phyloP scores from a whole-genome alignment of 2,797 vertebrate species.

The Anguilla anguilla region DNA sequence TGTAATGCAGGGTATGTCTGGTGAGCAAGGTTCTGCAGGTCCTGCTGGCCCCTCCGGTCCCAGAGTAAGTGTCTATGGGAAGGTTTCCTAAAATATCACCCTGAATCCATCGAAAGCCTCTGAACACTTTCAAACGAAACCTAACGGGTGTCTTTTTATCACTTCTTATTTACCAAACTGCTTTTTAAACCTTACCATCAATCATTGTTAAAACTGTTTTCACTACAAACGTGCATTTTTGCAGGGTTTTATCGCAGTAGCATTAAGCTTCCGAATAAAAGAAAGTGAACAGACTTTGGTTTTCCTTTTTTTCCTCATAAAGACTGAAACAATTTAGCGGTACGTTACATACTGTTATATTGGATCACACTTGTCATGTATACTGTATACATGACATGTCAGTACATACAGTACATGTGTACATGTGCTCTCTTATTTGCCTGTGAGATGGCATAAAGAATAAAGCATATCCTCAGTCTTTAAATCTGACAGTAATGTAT shows the following conservation, averaged over 20 bases:
- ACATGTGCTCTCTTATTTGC: not conserved
- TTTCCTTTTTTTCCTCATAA: not conserved
- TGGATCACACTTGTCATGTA: not conserved
- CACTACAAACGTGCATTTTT: not conserved
- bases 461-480: not conserved
- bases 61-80: slow-evolving; percentile 79
- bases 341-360: not conserved
- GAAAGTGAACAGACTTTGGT: not conserved
- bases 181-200: not conserved
- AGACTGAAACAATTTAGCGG: not conserved
- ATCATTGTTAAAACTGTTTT: not conserved
- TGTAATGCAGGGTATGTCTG: slow-evolving; percentile 81
- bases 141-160: not conserved
- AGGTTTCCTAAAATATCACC: not conserved
- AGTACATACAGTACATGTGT: not conserved
- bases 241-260: not conserved
- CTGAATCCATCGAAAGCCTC: not conserved
- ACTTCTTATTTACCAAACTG: not conserved
- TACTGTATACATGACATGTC: not conserved
- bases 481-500: not conserved
- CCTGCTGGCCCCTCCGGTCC: slow-evolving; percentile 83
- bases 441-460: not conserved
- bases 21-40: slow-evolving; percentile 88
- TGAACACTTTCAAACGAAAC: not conserved
- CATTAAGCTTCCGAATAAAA: not conserved